Evolutionary conservation across 2,888 invertebrate species (phyloP).

Genomic region (Volucella inflata): DNA sequence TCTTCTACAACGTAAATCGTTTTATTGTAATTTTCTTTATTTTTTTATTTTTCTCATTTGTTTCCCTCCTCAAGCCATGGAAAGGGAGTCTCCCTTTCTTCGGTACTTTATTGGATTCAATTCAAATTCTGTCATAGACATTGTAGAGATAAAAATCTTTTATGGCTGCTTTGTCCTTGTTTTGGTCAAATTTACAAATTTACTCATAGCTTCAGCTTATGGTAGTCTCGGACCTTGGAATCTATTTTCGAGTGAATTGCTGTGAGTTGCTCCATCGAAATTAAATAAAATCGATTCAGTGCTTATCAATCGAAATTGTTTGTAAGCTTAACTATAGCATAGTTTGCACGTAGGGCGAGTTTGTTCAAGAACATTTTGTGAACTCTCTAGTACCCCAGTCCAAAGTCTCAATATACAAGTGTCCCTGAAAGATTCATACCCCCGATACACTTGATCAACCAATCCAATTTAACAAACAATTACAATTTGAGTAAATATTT

Average conservation of each 20-base stretch:
- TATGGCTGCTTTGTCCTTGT: constrained; percentile 30
- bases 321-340: not conserved
- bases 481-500: constrained; percentile 56
- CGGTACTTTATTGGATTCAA: constrained; percentile 64
- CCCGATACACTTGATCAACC: constrained; percentile 16
- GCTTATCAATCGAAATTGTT: constrained; percentile 26
- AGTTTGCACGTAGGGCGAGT: not conserved
- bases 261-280: not conserved
- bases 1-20: constrained; percentile 52
- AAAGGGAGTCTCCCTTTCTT: constrained; percentile 9
- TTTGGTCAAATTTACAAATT: not conserved
- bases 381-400: no score
- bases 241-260: constrained; percentile 25
- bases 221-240: constrained; percentile 27
- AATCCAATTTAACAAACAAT: constrained; percentile 56
- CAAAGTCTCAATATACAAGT: no score
- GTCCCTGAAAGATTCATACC: no score
- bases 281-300: constrained; percentile 30
- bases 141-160: constrained; percentile 27
- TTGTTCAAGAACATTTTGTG: no score
- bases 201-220: not conserved
- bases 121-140: constrained; percentile 63
- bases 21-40: constrained; percentile 13
- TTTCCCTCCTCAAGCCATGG: not conserved
- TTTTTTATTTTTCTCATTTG: no score